Evolutionary conservation across 2,113 vertebrate species (phyloP).

Genomic region (Orthonyx spaldingii): DNA sequence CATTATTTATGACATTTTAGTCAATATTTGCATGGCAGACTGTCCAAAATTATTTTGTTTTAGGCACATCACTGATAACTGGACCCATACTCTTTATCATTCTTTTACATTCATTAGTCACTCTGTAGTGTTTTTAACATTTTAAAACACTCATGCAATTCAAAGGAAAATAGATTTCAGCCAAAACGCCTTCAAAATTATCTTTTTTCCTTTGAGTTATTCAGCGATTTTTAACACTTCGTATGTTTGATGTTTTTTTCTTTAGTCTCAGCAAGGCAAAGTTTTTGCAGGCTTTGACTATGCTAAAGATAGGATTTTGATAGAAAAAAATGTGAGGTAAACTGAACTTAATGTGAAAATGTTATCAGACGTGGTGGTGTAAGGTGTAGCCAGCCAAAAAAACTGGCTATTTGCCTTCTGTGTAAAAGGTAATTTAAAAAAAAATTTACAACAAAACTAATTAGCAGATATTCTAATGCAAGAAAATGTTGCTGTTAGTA

Average conservation of each 20-base stretch:
- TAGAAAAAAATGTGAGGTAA: constrained; percentile 30
- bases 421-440: constrained; percentile 58
- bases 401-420: constrained; percentile 60
- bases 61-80: constrained; percentile 45
- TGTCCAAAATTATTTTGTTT: constrained; percentile 59
- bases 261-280: constrained; percentile 59
- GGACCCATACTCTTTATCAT: constrained; percentile 58
- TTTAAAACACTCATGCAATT: constrained; percentile 69
- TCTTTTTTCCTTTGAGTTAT: constrained; percentile 63
- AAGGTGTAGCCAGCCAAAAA: constrained; percentile 51
- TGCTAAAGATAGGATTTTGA: constrained; percentile 34
- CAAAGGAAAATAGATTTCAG: constrained; percentile 64
- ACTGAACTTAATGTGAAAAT: constrained; percentile 47
- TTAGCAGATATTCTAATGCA: constrained; percentile 75
- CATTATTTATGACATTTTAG: constrained; percentile 60
- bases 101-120: constrained; percentile 59
- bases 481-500: constrained; percentile 72
- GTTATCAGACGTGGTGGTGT: constrained; percentile 15
- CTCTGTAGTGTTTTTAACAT: constrained; percentile 68
- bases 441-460: constrained; percentile 68
- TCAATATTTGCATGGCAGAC: constrained; percentile 55
- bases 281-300: constrained; percentile 57
- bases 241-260: constrained; percentile 61
- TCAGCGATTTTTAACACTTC: constrained; percentile 68
- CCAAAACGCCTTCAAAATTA: constrained; percentile 64